Evolutionary conservation across 2,888 invertebrate genomes (phyloP).

Genomic region (Gerris lacustris): DNA sequence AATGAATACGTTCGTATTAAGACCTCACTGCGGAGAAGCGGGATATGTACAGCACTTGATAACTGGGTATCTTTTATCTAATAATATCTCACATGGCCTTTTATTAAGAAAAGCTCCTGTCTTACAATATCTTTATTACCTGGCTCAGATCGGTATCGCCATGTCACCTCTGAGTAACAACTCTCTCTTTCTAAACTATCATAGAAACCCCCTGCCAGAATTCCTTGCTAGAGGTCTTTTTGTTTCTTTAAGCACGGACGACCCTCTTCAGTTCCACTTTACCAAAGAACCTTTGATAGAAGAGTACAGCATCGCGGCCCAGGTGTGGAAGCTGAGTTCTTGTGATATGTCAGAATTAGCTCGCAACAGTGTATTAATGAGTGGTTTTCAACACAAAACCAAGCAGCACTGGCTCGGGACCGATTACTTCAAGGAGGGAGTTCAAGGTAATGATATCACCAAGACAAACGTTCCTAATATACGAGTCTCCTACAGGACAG

Average conservation of each 20-base stretch:
- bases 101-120: constrained; percentile 93
- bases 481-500: constrained; percentile 84
- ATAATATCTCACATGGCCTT: constrained; percentile 96
- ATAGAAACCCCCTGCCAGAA: constrained; percentile 94
- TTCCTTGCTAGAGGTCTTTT: constrained; percentile 86
- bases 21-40: constrained; percentile 98
- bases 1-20: constrained; percentile 80
- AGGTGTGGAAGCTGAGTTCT: constrained; percentile 96
- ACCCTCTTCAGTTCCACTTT: constrained; percentile 98
- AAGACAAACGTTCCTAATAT: constrained; percentile 96
- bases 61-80: constrained; percentile 88
- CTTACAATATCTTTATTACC: constrained; percentile 92
- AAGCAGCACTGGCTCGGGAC: constrained; percentile 98
- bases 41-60: constrained; percentile 95
- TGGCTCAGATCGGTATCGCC: constrained; percentile 93
- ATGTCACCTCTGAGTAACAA: constrained; percentile 99
- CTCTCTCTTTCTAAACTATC: constrained; percentile 94
- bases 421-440: constrained; percentile 87
- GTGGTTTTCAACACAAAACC: constrained; percentile 87
- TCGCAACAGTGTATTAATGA: constrained; percentile 89
- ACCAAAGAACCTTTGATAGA: constrained; percentile 99
- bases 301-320: constrained; percentile 97
- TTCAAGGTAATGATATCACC: constrained; percentile 94
- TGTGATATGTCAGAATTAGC: constrained; percentile 99
- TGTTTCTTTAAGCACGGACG: constrained; percentile 91